Base-by-base conservation (phyloP, 2,888 invertebrate species). In the Parascotia fuliginaria region DNA sequence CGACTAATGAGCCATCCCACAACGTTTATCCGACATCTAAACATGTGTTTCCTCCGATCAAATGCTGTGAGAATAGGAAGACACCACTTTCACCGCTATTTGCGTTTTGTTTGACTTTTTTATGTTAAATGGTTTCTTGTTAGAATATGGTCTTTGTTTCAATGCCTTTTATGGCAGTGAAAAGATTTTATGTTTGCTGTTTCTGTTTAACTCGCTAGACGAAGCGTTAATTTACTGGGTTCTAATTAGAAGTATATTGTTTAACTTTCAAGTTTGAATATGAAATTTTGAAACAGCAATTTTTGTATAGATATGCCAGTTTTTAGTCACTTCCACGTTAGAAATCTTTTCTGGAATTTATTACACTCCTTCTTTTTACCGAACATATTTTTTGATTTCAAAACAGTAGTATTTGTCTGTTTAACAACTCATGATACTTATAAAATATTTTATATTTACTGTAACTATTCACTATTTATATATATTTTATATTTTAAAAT, bases 41-140 rank as follows among this genome's bases (percentile, higher is more conserved):
- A 41, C 51, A 61, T 46, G 38, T 49, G 46, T 41, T 65, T 59
- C 60, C 53, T 49, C 40, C 44, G 47, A 58, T 60, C 45, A 49
- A 49, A 34, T 38, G 48, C 38, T 57, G 85, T 88, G 87, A 82
- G 88, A 87, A 86, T 76, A 83, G 83, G 83, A 75, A 75, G 83
- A 48, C 75, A 65, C 48, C 58, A 77, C 88, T 89, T 89, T 87
- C 88, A 77, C 74, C 56, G 54, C 65, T 71, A 71, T 81, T 79
- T 75, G 66, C 64, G 71, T 68, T 61, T 62, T 78, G 74, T 62
- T 76, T 76, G 69, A 68, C 70, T 78, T 77, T 79, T 79, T 66
- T 55, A 56, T 58, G 60, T 60, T 53, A 44, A 53, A 58, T 70
- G 69, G 69, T 77, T 69, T 72, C 63, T 68, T 68, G 75, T 73